A percentile compares a stretch with the other conserved stretches of the same genome.
Evolutionary conservation across 2,797 vertebrate genomes (phyloP).

Genomic region (Chloroceryle inda): DNA sequence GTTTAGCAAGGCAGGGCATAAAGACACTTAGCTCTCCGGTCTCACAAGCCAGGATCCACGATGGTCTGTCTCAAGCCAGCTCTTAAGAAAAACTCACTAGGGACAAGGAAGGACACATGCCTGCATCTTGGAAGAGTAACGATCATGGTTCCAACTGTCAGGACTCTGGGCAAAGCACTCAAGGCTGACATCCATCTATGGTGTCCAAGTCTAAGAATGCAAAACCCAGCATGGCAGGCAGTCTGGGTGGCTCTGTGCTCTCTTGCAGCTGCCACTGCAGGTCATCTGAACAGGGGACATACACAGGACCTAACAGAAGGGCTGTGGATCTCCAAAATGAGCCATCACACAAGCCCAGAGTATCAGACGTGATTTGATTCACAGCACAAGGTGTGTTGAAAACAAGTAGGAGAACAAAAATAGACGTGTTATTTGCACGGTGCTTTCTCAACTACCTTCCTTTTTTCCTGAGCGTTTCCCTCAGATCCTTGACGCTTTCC

Average conservation of each 20-base stretch:
- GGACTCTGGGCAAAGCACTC: not conserved
- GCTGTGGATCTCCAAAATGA: not conserved
- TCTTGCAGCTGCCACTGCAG: not conserved
- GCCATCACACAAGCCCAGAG: not conserved
- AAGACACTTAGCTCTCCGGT: not conserved
- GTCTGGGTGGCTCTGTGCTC: not conserved
- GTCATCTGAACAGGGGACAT: not conserved
- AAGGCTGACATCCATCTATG: not conserved
- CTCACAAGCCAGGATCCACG: not conserved
- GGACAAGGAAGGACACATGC: not conserved
- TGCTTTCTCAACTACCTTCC: conserved; percentile 80
- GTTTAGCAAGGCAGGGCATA: not conserved
- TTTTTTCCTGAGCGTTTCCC: conserved; percentile 77
- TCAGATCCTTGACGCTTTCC: conserved; percentile 84
- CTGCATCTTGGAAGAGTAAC: rapidly evolving
- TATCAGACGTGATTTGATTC: not conserved
- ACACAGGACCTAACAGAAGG: rapidly evolving
- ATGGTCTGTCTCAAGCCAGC: rapidly evolving
- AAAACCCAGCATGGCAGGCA: rapidly evolving
- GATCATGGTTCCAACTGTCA: rapidly evolving
- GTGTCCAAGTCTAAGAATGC: not conserved
- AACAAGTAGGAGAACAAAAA: rapidly evolving
- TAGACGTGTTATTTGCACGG: rapidly evolving
- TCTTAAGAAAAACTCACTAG: not conserved
- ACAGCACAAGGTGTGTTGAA: rapidly evolving